Evolutionary conservation across 2,888 invertebrate species (phyloP), one percentile per base, ranked within the genome.

Genomic region (Heteromyza rotundicornis): DNA sequence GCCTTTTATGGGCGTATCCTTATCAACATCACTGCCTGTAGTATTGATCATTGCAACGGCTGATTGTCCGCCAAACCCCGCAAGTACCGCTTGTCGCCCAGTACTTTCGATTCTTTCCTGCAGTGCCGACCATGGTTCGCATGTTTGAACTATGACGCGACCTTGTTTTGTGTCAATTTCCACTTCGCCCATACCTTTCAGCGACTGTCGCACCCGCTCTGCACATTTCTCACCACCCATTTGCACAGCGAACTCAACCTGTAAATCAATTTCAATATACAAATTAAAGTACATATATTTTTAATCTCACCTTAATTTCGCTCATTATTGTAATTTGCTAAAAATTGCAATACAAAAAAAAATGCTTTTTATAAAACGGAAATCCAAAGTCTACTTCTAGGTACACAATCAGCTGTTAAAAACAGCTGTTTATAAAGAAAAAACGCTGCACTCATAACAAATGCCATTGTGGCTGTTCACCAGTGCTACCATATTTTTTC

Each of bases 41-140:
- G 73, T 77, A 62, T 77, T 86, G 61, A 95, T 86, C 73, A 94
- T 90, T 0, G 94, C 92, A 1, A 95, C 95, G 0, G 92, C 92
- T 1, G 86, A 85, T 71, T 85, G 80, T 84, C 91, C 90, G 65
- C 92, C 94, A 80, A 90, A 90, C 3, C 95, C 96, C 74, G 91
- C 90, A 0, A 95, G 81, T 0, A 94, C 91, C 1, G 91, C 92
- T 68, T 88, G 86, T 62, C 86, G 87, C 0, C 95, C 95, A 0
- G 91, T 89, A 22, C 72, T 70, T 68, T 86, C 86, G 22, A 86
- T 85, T 69, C 77, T 80, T 36, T 85, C 83, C 65, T 86, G 84
- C 36, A 86, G 73, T 50, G 82, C 65, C 1, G 82, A 81, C 82
- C 84, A 84, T 5, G 83, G 83, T 2, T 67, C 63, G 17, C 70